Conservation (phyloP, 2,888 invertebrate genomes). For the Brachyptera risi region DNA sequence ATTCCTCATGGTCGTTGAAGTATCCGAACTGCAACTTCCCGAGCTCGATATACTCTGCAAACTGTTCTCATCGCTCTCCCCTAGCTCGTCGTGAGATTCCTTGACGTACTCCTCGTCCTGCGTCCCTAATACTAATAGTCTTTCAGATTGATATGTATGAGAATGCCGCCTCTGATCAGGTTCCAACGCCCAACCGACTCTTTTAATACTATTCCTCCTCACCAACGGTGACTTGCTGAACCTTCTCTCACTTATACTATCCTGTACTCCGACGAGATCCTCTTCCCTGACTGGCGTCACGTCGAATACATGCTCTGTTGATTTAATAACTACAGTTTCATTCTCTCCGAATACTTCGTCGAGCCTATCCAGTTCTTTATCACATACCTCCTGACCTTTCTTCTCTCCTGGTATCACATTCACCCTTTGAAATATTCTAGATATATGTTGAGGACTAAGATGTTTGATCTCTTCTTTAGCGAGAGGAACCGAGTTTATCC, state of each 20-base stretch:
- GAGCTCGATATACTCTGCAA: constrained; percentile 31
- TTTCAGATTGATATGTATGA: not conserved
- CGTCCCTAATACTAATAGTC: constrained; percentile 13
- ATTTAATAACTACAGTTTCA: constrained; percentile 19
- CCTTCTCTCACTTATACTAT: constrained; percentile 42
- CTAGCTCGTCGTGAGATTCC: constrained; percentile 26
- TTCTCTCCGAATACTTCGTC: constrained; percentile 17
- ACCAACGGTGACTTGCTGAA: constrained; percentile 42
- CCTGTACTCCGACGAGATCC: constrained; percentile 42
- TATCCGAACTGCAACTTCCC: constrained; percentile 27
- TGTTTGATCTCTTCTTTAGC: constrained; percentile 20
- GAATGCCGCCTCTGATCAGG: not conserved
- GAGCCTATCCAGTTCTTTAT: not conserved
- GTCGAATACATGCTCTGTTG: constrained; percentile 40
- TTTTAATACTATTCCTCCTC: constrained; percentile 35
- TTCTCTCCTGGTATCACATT: constrained; percentile 10
- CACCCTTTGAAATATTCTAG: constrained; percentile 2
- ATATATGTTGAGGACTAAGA: constrained; percentile 11
- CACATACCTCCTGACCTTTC: not conserved
- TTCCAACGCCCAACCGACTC: constrained; percentile 15
- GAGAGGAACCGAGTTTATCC: constrained; percentile 9
- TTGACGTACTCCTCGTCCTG: constrained; percentile 38
- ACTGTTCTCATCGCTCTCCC: constrained; percentile 31
- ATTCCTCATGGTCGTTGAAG: not conserved
- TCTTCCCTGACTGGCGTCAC: constrained; percentile 35